Base-by-base conservation (phyloP, 2,888 invertebrate genomes). In the Tipula lateralis region DNA sequence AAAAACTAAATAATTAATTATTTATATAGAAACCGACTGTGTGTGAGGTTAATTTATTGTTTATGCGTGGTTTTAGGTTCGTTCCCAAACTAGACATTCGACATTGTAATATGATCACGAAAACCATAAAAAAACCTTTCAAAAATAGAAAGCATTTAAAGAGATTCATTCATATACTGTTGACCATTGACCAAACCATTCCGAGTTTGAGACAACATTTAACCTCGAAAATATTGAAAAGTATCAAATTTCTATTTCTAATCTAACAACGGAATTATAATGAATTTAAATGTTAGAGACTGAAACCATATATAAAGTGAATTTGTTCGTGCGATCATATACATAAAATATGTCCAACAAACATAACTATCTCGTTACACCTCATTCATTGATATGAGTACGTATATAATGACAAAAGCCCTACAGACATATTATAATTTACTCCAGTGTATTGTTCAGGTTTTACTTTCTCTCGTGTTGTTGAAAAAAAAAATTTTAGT, bases 361-460 rank as follows among this genome's bases (percentile, higher is more conserved):
- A 44, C n/a, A 44, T 24, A 66, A 66, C 66, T 66, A 66, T 66
- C 66, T 66, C 66, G 66, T 66, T 66, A 66, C 66, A 66, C 66
- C 24, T 66, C 66, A 66, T 66, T 66, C 66, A 66, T 66, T 44
- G 7, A 16, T 44, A 16, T 36, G 9, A 16, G 9, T 16, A 44
- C 19, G 16, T 3, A 39, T 50, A 50, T 50, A 66, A 66, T 66
- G 66, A 66, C 9, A 66, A 24, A 66, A 66, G 66, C 66, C 66
- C 66, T 66, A 66, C 66, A 66, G 66, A 66, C 66, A 66, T 24
- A 7, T 7, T 44, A 44, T 66, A 66, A 24, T 66, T 66, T 66
- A 66, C 66, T 66, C 9, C 0, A 66, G 66, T 66, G 24, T 9
- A 66, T 66, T 66, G 66, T 66, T 66, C 24, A 66, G 66, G 24